phyloP scores from a whole-genome alignment of 2,888 invertebrate genomes.

The Copidosoma aretas region DNA sequence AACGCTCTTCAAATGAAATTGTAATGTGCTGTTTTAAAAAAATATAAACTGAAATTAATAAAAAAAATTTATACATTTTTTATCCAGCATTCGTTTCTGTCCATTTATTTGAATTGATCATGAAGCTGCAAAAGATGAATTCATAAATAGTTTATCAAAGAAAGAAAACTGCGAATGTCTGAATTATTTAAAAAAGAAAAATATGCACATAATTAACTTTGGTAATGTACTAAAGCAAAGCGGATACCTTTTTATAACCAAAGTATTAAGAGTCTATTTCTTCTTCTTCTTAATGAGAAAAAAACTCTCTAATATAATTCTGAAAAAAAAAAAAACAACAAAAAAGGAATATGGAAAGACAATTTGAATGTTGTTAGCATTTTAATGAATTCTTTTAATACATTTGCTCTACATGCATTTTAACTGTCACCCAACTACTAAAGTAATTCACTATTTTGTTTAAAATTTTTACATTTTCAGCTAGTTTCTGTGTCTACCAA shows the following conservation, averaged over 20 bases:
- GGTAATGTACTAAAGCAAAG: slow-evolving; percentile 28
- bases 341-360: not conserved
- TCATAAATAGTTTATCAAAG: not conserved
- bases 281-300: slow-evolving; percentile 22
- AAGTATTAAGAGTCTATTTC: slow-evolving; percentile 34
- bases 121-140: too few relatives aligned
- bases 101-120: too few relatives aligned
- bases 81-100: too few relatives aligned
- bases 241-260: slow-evolving; percentile 34
- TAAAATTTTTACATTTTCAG: slow-evolving; percentile 24
- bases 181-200: slow-evolving; percentile 20
- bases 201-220: slow-evolving; percentile 31
- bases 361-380: slow-evolving; percentile 11
- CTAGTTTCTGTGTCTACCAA: slow-evolving; percentile 16
- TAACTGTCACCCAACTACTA: slow-evolving; percentile 12
- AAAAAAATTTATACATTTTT: too few relatives aligned
- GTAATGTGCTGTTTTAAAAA: too few relatives aligned
- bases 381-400: slow-evolving; percentile 14
- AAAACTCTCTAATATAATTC: slow-evolving; percentile 20
- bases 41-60: too few relatives aligned
- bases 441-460: slow-evolving; percentile 17
- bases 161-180: slow-evolving; percentile 23
- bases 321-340: slow-evolving; percentile 13
- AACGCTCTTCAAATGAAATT: too few relatives aligned
- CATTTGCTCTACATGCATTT: slow-evolving; percentile 11